These are phyloP conservation scores for Micoletzkya japonica DNA, from an alignment of 2,888 invertebrate genomes.

Conservation along the genomic window DNA sequence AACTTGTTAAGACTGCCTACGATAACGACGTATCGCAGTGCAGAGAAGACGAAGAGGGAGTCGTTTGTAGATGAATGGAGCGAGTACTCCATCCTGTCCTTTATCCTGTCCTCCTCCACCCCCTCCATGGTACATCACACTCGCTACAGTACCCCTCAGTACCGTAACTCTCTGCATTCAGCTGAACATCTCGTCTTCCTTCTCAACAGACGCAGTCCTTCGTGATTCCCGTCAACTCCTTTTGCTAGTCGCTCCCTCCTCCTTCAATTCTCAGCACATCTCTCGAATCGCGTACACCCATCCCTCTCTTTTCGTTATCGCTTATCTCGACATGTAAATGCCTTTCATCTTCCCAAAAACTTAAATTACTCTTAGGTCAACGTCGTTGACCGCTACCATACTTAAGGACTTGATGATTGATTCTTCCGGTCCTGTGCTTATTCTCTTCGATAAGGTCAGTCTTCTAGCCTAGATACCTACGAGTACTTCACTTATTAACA, in stretches of 20 bases:
- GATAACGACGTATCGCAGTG: slow-evolving; percentile 47
- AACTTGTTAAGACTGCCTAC: slow-evolving; percentile 30
- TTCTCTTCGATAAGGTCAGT: slow-evolving; percentile 26
- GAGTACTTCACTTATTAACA: neutral
- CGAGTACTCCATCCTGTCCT: slow-evolving; percentile 44
- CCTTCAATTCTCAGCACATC: slow-evolving; percentile 1
- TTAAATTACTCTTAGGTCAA: no score
- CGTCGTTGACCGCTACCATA: neutral
- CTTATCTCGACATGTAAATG: slow-evolving; percentile 13
- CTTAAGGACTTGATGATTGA: slow-evolving; percentile 9
- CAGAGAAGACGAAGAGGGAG: slow-evolving; percentile 45
- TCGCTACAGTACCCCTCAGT: neutral
- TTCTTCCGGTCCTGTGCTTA: slow-evolving; percentile 16
- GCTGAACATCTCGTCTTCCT: slow-evolving; percentile 54
- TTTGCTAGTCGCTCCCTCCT: slow-evolving; percentile 30
- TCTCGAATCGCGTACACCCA: neutral
- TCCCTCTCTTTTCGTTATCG: neutral
- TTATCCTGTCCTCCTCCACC: slow-evolving; percentile 45
- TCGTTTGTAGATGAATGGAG: slow-evolving; percentile 52
- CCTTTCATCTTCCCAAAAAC: neutral
- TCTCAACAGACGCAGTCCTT: slow-evolving; percentile 52
- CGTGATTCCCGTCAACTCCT: slow-evolving; percentile 42
- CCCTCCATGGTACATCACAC: slow-evolving; percentile 45
- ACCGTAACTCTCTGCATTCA: slow-evolving; percentile 26
- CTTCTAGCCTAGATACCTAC: neutral